A percentile compares a stretch with the other conserved stretches of the same genome.
Conservation (phyloP, 1,140 invertebrate species). For the Triops longicaudatus region DNA sequence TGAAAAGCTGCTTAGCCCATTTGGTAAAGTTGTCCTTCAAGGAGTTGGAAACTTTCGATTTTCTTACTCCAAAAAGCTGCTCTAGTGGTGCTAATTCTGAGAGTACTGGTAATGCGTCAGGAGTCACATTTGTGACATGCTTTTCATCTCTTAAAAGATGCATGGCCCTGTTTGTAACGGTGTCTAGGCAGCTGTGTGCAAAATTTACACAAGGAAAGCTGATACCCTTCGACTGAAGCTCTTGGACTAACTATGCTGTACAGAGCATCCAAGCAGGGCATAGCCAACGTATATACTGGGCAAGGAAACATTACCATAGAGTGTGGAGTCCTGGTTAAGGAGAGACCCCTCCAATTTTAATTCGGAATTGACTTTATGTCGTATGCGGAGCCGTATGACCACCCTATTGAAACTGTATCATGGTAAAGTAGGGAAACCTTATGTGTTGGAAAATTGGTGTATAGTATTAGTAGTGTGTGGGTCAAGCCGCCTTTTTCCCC, state of each 20-base stretch:
- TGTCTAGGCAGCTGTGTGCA: background rate
- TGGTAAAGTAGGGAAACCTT: conserved; percentile 7
- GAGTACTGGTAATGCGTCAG: too few species aligned
- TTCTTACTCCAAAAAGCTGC: too few species aligned
- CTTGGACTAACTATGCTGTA: background rate
- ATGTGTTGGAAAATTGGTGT: background rate
- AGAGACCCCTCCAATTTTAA: background rate
- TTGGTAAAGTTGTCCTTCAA: background rate
- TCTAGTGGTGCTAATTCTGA: too few species aligned
- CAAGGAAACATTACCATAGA: too few species aligned
- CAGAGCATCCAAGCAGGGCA: too few species aligned
- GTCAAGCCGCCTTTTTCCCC: background rate
- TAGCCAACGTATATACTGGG: too few species aligned
- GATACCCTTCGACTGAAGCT: background rate
- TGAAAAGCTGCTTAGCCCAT: background rate
- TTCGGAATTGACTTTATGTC: background rate
- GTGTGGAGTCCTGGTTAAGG: background rate
- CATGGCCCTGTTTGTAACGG: background rate
- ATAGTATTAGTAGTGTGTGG: background rate
- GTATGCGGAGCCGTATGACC: background rate
- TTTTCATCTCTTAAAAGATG: background rate
- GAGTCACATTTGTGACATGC: too few species aligned
- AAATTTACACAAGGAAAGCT: background rate
- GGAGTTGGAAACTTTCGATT: background rate
- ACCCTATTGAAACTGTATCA: conserved; percentile 1